Base-by-base conservation (phyloP, 2,797 vertebrate species). In the Myoxocephalus aenaeus region DNA sequence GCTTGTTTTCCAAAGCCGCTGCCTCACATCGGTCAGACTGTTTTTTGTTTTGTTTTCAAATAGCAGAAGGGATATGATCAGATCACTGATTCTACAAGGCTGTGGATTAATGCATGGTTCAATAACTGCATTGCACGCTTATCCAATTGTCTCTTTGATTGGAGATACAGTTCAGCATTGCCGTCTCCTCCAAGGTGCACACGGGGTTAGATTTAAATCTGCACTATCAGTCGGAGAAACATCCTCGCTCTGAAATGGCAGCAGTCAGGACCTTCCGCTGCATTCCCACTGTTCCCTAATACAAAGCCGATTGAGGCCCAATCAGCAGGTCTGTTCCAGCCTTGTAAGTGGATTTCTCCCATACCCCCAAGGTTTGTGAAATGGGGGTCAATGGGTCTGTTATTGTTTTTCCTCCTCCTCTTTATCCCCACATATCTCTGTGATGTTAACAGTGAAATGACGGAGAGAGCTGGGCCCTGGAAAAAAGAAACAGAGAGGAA, bases 311-410 rank as follows among this genome's bases (percentile, higher is more conserved):
- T 87, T 86, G 80, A 87, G 81, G 85, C 73, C 87, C 86, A 92
- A 92, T 93, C 90, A 89, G 90, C 83, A 79, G 81, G 74, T 88
- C 82, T 87, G 84, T 79, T 87, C 77, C 81, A 71, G 74, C 65
- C 82, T 82, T 87, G 84, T 88, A 92, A 91, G 91, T 92, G 85
- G 86, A 91, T 89, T 91, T 90, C 85, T 88, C 87, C 82, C 71
- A 83, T 89, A 89, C 77, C 90, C 91, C 81, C 73, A 85, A 87
- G 89, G 88, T 90, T 92, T 93, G 80, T 89, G 89, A 93, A 93
- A 94, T 93, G 83, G 88, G 89, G 92, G 91, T 93, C 92, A 93
- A 89, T 87, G 90, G 92, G 90, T 91, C 91, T 93, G 88, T 91
- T 95, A 91, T 91, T 93, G 92, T 92, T 94, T 93, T 91, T 87